Percentiles rank a stretch among this genome's conserved stretches.
Conservation (phyloP, 1,140 invertebrate genomes). For the Eueides isabella region DNA sequence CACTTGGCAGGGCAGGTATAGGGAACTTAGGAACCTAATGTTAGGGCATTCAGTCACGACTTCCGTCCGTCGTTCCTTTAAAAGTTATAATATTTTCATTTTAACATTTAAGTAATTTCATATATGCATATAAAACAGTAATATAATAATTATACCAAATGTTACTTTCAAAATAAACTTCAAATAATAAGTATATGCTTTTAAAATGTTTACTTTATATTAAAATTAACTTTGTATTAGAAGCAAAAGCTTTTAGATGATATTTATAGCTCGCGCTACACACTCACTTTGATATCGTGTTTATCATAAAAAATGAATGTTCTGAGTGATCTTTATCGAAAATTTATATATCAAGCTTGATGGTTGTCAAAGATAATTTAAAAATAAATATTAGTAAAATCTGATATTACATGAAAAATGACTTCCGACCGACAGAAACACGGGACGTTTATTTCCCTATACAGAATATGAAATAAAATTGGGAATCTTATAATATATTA, state of each 20-base stretch:
- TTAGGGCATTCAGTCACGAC: no score
- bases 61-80: no score
- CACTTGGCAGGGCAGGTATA: no score
- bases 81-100: no score
- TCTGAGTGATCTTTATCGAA: not conserved
- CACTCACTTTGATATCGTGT: not conserved
- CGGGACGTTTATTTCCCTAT: not conserved
- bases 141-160: not conserved
- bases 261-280: slow-evolving; percentile 4
- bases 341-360: not conserved
- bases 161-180: not conserved
- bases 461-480: not conserved
- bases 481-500: slow-evolving; percentile 3
- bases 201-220: slow-evolving; percentile 11
- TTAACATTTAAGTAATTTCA: no score
- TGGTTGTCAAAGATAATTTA: not conserved
- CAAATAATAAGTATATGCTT: not conserved
- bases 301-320: not conserved
- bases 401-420: not conserved
- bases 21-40: no score
- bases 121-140: not conserved
- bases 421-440: not conserved
- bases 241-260: not conserved
- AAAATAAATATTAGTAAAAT: not conserved
- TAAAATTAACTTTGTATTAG: not conserved